Evolutionary conservation across 2,797 vertebrate species (phyloP), one percentile per base, ranked within the genome.

Genomic region (Phataginus tricuspis): DNA sequence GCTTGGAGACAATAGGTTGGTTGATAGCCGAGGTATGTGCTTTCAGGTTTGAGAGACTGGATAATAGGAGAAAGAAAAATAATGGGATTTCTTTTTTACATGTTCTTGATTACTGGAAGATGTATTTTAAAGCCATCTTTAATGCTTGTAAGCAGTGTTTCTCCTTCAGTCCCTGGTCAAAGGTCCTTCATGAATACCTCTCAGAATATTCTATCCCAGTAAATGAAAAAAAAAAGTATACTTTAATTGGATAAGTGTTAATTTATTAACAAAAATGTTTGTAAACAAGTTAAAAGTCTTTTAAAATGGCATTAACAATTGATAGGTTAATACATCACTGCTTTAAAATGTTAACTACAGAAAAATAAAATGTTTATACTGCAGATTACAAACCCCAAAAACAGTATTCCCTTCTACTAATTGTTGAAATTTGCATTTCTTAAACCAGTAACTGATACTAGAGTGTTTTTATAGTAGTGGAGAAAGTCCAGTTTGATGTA

Each of bases 391-490:
- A 96, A 55, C 4, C 25, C 13, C 10, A 34, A 69, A 96, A 94
- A 80, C 16, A 90, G 45, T 16, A 3, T 3, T 95, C 0, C 57
- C 53, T 16, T 18, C 31, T 34, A 80, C 25, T 96, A 42, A n/a
- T 96, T 92, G 64, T 94, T 92, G 68, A 97, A 96, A 91, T 82
- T 19, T 88, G 94, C 92, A 83, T 75, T 27, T 69, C n/a, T 42
- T 63, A 96, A 5, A 13, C 19, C 1, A 86, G 7, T 86, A 89
- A 90, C 95, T 96, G 2, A 94, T 80, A 66, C 34, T 42, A 79
- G 4, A 96, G 85, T 95, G 64, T n/a, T 96, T 96, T 97, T 85
- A 68, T 71, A 45, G 45, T 45, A 95, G 66, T 29, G 95, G 34
- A 92, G 59, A 86, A 95, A 71, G 27, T 2, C 4, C 9, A 83